Evolutionary conservation across 1,140 invertebrate genomes (phyloP), one percentile per base, ranked within the genome.

Genomic region (Adelges cooleyi): DNA sequence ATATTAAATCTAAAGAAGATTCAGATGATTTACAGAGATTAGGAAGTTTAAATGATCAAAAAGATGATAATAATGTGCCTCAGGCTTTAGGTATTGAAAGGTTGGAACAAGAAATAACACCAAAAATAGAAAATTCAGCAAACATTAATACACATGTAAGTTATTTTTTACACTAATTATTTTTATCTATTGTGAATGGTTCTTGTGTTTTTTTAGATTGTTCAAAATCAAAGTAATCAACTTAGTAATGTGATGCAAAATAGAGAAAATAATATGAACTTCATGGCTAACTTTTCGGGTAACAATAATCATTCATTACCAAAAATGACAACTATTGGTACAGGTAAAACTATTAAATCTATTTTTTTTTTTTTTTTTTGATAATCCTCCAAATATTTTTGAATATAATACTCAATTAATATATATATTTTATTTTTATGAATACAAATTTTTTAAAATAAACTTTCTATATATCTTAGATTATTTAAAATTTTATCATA

Each of bases 191-290:
- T n/a, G n/a, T n/a, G n/a, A n/a, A n/a, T n/a, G n/a, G n/a, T n/a
- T n/a, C n/a, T n/a, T n/a, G n/a, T n/a, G n/a, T n/a, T n/a, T n/a
- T 20, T 62, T 33, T 46, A 62, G 40, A 62, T 62, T 18, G 25
- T 29, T 62, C 56, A 62, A 62, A 42, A 62, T 46, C 56, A 62
- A 62, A 42, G 46, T 22, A 62, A 46, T 20, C 56, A 62, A 46
- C 11, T 62, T 17, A 11, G 2, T 23, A 62, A 48, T 62, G 56
- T 48, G 18, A 62, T 62, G 42, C 54, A 59, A n/a, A 62, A 44
- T 17, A 62, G 56, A 20, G 56, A 62, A 62, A 62, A 27, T 46
- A 62, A 33, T 62, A 1, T 59, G 20, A 62, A 48, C 46, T 62
- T 62, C 9, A 48, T 62, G 17, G 27, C 56, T 46, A 62, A 62